Evolutionary conservation across 2,888 invertebrate species (phyloP).

Genomic region (Oligia latruncula): DNA sequence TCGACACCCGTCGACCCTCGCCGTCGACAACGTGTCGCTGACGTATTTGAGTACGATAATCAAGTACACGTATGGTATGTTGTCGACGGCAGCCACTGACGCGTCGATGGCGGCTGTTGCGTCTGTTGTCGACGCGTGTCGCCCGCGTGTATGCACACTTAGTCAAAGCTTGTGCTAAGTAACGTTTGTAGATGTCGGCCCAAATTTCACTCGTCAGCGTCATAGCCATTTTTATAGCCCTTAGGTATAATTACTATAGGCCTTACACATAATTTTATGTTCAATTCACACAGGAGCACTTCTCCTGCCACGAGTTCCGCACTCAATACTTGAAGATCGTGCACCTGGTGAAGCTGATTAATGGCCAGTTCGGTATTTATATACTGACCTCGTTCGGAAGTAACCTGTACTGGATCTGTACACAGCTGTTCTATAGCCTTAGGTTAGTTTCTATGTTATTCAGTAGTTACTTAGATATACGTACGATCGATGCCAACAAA

Average conservation of each 20-base stretch:
- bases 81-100: no score
- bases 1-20: no score
- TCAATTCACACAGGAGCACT: slow-evolving; percentile 79
- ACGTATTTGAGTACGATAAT: no score
- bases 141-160: no score
- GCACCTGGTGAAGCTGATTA: slow-evolving; percentile 89
- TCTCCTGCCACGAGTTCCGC: slow-evolving; percentile 84
- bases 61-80: no score
- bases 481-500: no score
- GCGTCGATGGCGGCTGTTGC: no score
- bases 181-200: neutral
- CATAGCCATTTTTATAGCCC: no score
- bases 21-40: no score
- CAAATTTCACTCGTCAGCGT: neutral
- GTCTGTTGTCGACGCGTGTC: no score
- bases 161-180: neutral
- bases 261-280: neutral
- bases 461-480: neutral
- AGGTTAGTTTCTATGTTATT: slow-evolving; percentile 79
- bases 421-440: slow-evolving; percentile 91
- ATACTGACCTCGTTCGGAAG: slow-evolving; percentile 91
- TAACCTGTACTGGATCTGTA: slow-evolving; percentile 92
- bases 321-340: slow-evolving; percentile 90
- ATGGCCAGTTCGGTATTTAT: slow-evolving; percentile 90
- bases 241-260: neutral